Base-by-base conservation (phyloP, 2,113 vertebrate genomes). In the Ursus arctos region DNA sequence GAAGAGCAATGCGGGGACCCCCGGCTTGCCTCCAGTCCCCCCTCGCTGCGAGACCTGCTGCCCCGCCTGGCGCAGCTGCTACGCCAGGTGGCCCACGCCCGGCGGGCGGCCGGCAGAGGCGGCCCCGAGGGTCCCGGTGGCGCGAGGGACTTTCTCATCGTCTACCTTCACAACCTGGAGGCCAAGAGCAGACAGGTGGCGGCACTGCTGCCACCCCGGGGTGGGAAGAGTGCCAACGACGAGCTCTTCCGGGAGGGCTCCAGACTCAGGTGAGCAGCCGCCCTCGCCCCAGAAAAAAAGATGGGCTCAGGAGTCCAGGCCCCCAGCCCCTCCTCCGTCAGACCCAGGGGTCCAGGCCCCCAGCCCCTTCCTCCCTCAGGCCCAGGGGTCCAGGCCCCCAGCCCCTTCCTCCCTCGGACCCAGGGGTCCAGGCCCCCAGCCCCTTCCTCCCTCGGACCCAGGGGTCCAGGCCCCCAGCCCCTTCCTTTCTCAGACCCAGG, bases 201-300 rank as follows among this genome's bases (percentile, higher is more conserved):
- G 0, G 88, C 96, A 51, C 99, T 99, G 33, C 99, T 99, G 92
- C 65, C 97, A 0, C 33, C 87, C 26, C 55, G 76, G 49, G 84
- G 88, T 47, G 57, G 3, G 7, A 99, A 98, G 92, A 98, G 98
- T 0, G 99, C 98, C 59, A 97, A 97, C 15, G 98, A 99, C 6
- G 99, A 98, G 95, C 99, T 99, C 71, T 99, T 99, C 97, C 99
- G 99, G 28, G 99, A 99, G 88, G 98, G 97, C 4, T 99, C 99
- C 31, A 98, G 92, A 69, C 98, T 91, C 98, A 99, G 99, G 99
- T 99, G 98, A 99, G 98, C 81, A 0, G 6, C 13, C 7, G 26
- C 6, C 72, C 67, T 8, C 0, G 43, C 2, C 26, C 47, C 13
- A 0, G 57, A 4, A 43, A 31, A 10, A 10, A 22, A 53, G 47